Evolutionary conservation across 2,113 vertebrate species (phyloP).

Genomic region (Recurvirostra avosetta): DNA sequence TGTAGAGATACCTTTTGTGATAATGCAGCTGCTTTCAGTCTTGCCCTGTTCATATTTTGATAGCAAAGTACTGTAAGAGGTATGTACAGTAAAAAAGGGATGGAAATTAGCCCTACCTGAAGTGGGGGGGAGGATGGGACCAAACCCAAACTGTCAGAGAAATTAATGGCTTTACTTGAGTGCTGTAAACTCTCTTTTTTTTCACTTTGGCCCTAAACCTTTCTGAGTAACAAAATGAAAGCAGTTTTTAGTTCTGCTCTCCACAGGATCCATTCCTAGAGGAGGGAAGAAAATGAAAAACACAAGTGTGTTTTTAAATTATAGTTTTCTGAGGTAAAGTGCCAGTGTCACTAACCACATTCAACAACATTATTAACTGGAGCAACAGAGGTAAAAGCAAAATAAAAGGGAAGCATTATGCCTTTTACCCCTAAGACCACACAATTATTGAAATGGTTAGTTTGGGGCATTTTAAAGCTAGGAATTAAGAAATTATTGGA

Average conservation of each 20-base stretch:
- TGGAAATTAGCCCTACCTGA: not conserved
- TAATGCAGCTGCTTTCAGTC: not conserved
- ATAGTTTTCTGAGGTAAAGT: not conserved
- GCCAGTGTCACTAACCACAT: not conserved
- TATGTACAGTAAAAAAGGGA: not conserved
- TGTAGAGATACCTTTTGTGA: not conserved
- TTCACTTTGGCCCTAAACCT: not conserved
- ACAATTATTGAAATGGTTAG: not conserved
- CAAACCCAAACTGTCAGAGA: not conserved
- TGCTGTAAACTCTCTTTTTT: not conserved
- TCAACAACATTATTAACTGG: not conserved
- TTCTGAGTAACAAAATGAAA: not conserved
- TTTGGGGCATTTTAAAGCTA: not conserved
- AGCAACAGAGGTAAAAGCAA: not conserved
- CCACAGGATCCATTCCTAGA: not conserved
- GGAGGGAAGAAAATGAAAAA: not conserved
- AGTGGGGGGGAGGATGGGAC: not conserved
- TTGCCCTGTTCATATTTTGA: not conserved
- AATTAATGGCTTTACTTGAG: not conserved
- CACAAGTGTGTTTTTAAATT: not conserved
- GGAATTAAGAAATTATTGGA: not conserved
- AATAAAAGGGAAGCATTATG: not conserved
- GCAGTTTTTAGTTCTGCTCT: not conserved
- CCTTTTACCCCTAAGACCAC: not conserved
- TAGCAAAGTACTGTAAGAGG: not conserved